phyloP scores from a whole-genome alignment of 2,113 vertebrate species.

The Aegypius monachus region DNA sequence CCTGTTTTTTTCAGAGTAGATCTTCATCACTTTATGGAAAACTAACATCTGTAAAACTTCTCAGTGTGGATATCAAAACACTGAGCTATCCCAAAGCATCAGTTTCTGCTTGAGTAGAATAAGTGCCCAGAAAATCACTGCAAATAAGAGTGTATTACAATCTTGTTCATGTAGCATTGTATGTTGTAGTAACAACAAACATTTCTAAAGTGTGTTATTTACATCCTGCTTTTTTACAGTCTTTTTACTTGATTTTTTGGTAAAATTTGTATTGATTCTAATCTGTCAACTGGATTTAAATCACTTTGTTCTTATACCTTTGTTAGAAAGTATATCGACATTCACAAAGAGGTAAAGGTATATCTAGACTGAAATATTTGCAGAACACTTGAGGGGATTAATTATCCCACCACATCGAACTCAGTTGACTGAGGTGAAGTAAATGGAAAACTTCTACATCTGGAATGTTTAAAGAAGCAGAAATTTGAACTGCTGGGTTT shows the following conservation, averaged over 20 bases:
- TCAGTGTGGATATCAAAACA: neutral
- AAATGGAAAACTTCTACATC: conserved; percentile 59
- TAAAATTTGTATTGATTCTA: neutral
- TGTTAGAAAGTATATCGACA: neutral
- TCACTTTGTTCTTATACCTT: neutral
- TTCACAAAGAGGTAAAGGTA: neutral
- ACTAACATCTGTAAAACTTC: neutral
- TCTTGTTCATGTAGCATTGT: neutral
- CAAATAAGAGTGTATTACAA: neutral
- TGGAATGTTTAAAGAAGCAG: conserved; percentile 49
- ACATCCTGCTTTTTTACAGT: neutral
- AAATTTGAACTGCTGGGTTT: conserved; percentile 41
- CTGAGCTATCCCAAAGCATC: neutral
- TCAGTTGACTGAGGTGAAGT: conserved; percentile 21
- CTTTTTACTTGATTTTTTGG: neutral
- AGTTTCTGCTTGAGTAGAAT: neutral
- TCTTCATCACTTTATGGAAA: neutral
- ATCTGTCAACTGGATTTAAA: neutral
- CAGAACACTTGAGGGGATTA: conserved; percentile 13
- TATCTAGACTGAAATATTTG: neutral
- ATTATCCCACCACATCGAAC: conserved; percentile 13
- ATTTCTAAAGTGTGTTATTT: neutral
- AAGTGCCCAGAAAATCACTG: neutral
- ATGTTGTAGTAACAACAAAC: neutral
- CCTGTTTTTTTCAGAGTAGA: neutral